Percentiles rank a stretch among this genome's conserved stretches.
Evolutionary conservation across 2,888 invertebrate species (phyloP).

Genomic region (Eristalis arbustorum): DNA sequence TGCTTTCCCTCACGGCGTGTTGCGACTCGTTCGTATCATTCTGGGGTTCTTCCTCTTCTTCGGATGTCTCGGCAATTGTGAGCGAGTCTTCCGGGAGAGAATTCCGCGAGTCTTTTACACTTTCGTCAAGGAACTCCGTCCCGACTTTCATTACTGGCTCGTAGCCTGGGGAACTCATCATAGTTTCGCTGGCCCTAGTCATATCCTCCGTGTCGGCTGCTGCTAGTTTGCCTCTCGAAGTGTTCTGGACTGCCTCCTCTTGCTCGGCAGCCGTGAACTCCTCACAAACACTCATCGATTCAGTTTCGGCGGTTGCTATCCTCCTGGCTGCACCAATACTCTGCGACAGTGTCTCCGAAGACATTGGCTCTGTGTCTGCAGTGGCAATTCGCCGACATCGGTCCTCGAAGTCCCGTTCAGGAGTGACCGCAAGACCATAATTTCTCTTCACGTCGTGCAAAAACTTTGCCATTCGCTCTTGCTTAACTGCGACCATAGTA

Average conservation of each 20-base stretch:
- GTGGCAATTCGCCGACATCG: conserved; percentile 28
- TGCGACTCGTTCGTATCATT: not conserved
- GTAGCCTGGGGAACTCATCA: conserved; percentile 19
- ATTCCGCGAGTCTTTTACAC: conserved; percentile 2
- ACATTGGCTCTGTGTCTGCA: conserved; percentile 51
- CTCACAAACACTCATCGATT: conserved; percentile 24
- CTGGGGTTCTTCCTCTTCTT: conserved; percentile 69
- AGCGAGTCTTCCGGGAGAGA: conserved; percentile 74
- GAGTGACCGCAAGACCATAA: conserved; percentile 28
- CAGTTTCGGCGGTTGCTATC: conserved; percentile 43
- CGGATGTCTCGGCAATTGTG: conserved; percentile 76
- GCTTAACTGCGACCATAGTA: conserved; percentile 71
- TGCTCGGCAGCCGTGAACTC: conserved; percentile 33
- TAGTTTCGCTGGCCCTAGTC: conserved; percentile 32
- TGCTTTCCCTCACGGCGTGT: conserved; percentile 13
- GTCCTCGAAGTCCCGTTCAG: conserved; percentile 9
- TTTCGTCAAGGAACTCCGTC: conserved; percentile 29
- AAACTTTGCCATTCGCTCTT: conserved; percentile 76
- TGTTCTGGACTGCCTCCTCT: conserved; percentile 44
- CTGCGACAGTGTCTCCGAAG: conserved; percentile 28
- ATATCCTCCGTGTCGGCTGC: conserved; percentile 72
- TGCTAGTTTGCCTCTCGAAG: conserved; percentile 54
- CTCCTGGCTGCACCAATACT: conserved; percentile 19
- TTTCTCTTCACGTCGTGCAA: conserved; percentile 75
- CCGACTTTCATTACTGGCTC: conserved; percentile 36